Conservation (phyloP, 2,888 invertebrate species). For the Agapostemon virescens region DNA sequence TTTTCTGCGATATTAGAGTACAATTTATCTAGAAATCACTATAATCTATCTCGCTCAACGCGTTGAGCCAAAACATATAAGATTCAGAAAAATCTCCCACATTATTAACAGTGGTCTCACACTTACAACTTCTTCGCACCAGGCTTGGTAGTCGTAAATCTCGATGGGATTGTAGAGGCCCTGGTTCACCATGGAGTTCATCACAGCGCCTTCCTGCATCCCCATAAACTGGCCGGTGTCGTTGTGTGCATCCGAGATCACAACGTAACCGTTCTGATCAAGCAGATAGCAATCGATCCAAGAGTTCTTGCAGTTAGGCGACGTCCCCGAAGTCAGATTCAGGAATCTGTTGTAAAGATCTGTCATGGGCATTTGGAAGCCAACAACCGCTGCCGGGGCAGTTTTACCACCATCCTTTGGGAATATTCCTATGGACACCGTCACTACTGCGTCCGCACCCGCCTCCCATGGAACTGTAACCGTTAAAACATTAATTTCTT, state of each 20-base stretch:
- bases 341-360: slow-evolving; percentile 87
- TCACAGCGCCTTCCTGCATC: slow-evolving; percentile 88
- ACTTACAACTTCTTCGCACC: slow-evolving; percentile 83
- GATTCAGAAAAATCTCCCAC: no score
- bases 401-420: slow-evolving; percentile 88
- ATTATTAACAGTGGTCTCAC: neutral
- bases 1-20: no score
- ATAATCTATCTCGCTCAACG: no score
- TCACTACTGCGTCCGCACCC: slow-evolving; percentile 85
- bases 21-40: no score
- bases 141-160: slow-evolving; percentile 92
- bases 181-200: slow-evolving; percentile 87
- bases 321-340: slow-evolving; percentile 84
- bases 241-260: slow-evolving; percentile 86
- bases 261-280: slow-evolving; percentile 94
- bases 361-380: slow-evolving; percentile 90
- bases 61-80: no score
- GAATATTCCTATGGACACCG: slow-evolving; percentile 92
- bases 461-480: slow-evolving; percentile 72
- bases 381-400: slow-evolving; percentile 94
- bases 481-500: neutral
- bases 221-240: slow-evolving; percentile 94
- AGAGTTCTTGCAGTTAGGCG: slow-evolving; percentile 79
- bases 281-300: slow-evolving; percentile 90
- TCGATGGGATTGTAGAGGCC: slow-evolving; percentile 88